Percentiles rank a stretch among this genome's conserved stretches.
These are phyloP conservation scores for Smittia aterrima DNA, from an alignment of 2,888 invertebrate genomes.

Conservation along the genomic window DNA sequence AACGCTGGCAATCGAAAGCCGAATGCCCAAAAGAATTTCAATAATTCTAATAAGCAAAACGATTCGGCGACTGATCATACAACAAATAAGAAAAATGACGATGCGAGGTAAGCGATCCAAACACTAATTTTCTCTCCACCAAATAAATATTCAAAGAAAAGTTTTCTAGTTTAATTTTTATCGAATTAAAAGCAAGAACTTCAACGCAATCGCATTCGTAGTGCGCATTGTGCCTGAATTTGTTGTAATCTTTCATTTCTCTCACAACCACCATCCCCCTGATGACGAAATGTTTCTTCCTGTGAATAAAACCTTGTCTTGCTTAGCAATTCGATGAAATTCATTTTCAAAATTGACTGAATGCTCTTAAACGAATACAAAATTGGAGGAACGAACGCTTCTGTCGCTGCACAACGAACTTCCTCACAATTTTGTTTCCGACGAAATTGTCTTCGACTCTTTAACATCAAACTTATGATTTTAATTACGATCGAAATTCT, in stretches of 20 bases:
- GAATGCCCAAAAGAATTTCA: constrained; percentile 55
- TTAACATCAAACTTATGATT: too few species aligned
- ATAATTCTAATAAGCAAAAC: constrained; percentile 52
- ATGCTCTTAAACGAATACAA: too few species aligned
- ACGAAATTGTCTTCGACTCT: too few species aligned
- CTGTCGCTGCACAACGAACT: not conserved
- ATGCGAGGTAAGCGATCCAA: constrained; percentile 42
- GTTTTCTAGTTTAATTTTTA: constrained; percentile 45
- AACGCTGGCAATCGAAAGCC: constrained; percentile 56
- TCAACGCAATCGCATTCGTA: not conserved
- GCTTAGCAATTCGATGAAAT: constrained; percentile 6
- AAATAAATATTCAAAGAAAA: constrained; percentile 44
- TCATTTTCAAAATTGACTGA: constrained; percentile 3
- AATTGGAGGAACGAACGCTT: not conserved
- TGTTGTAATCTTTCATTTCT: constrained; percentile 1
- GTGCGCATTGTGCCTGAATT: not conserved
- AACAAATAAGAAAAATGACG: constrained; percentile 43
- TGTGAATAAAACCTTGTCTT: not conserved
- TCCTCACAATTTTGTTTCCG: too few species aligned
- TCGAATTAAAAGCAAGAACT: constrained; percentile 19
- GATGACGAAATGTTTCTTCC: not conserved
- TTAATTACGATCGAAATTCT: too few species aligned
- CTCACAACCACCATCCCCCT: not conserved
- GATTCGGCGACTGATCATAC: constrained; percentile 55
- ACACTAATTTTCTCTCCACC: constrained; percentile 45